A percentile compares a stretch with the other conserved stretches of the same genome.
Evolutionary conservation across 2,113 vertebrate species (phyloP).

Genomic region (Phaethon lepturus): DNA sequence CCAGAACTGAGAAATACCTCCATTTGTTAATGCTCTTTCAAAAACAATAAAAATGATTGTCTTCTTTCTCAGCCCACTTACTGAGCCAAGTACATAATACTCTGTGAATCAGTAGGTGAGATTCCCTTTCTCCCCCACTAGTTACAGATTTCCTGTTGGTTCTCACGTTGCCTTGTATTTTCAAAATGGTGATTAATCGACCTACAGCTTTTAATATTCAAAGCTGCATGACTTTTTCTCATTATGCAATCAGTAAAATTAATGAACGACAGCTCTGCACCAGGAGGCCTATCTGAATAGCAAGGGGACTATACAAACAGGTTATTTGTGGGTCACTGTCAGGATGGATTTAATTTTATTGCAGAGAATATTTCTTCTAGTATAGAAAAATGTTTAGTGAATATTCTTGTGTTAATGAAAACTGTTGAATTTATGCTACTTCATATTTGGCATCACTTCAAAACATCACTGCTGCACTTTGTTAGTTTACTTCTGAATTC

Average conservation of each 20-base stretch:
- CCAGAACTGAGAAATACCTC: background rate
- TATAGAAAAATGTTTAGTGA: slow-evolving; percentile 44
- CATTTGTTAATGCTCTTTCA: background rate
- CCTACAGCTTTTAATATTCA: slow-evolving; percentile 60
- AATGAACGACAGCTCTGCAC: slow-evolving; percentile 58
- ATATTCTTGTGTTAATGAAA: slow-evolving; percentile 44
- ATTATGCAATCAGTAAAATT: slow-evolving; percentile 71
- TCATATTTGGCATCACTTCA: slow-evolving; percentile 34
- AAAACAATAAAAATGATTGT: background rate
- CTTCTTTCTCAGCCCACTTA: background rate
- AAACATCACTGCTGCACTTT: background rate
- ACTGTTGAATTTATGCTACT: slow-evolving; percentile 24
- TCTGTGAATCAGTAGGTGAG: background rate
- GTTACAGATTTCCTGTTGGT: background rate
- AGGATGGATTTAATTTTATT: slow-evolving; percentile 31
- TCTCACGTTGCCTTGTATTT: background rate
- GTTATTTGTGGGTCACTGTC: slow-evolving; percentile 55
- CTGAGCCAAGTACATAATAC: background rate
- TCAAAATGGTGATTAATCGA: slow-evolving; percentile 51
- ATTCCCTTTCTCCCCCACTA: background rate
- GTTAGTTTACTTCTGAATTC: background rate
- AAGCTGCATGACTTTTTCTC: slow-evolving; percentile 62
- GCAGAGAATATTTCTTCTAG: background rate
- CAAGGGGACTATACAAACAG: slow-evolving; percentile 30
- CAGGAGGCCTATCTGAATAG: slow-evolving; percentile 53